These are phyloP conservation scores for Drosophila nigromelanica DNA, from an alignment of 1,140 invertebrate genomes.

Conservation along the genomic window DNA sequence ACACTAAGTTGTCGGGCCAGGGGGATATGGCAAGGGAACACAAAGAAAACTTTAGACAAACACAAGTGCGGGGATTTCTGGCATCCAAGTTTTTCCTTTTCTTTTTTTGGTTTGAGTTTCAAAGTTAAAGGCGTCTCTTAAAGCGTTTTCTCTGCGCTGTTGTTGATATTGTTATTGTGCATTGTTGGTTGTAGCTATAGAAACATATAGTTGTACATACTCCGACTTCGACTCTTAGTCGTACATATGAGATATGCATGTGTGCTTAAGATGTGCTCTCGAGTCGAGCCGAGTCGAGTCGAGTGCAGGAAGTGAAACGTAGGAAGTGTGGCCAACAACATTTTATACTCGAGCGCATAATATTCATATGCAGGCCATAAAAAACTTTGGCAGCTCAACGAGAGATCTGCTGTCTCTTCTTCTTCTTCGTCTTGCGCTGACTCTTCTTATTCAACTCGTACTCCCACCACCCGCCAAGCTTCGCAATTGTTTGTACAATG, in stretches of 20 bases:
- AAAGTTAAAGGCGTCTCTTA: conserved; percentile 62
- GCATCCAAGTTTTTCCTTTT: conserved; percentile 36
- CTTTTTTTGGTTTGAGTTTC: conserved; percentile 30
- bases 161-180: conserved; percentile 53
- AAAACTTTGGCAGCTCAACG: conserved; percentile 81
- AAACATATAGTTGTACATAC: conserved; percentile 41
- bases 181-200: conserved; percentile 56
- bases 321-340: conserved; percentile 81
- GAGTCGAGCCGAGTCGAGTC: conserved; percentile 32
- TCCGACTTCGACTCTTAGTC: not conserved
- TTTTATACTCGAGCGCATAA: conserved; percentile 82
- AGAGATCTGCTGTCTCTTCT: conserved; percentile 65
- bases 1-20: not conserved
- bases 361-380: conserved; percentile 81
- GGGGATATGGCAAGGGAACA: conserved; percentile 41
- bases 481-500: conserved; percentile 27
- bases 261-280: conserved; percentile 47
- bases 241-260: conserved; percentile 19
- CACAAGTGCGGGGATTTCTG: conserved; percentile 44
- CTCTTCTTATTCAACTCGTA: conserved; percentile 3
- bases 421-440: not conserved
- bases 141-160: conserved; percentile 43
- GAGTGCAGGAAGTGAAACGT: conserved; percentile 81
- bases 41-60: conserved; percentile 72
- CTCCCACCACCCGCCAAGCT: conserved; percentile 2